Base-by-base conservation (phyloP, 1,140 invertebrate species). In the Acromyrmex heyeri region DNA sequence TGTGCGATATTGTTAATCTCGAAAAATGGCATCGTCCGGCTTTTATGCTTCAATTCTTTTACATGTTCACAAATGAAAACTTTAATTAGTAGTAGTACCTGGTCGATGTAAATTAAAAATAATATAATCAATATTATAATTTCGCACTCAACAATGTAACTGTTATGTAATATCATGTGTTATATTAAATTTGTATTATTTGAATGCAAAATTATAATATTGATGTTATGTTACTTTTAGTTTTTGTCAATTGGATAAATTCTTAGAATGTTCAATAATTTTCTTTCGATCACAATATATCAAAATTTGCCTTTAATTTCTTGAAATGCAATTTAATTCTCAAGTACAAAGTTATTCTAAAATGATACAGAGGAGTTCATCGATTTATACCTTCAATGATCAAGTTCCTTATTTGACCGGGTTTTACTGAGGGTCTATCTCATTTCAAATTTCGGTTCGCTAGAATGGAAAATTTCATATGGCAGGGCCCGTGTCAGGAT, bases 381-480 rank as follows among this genome's bases (percentile, higher is more conserved):
- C 38, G 44, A 38, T 67, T 78, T 53, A 65, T 16, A 50, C 3
- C 21, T 34, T 79, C 21, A 8, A 6, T 38, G 14, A 79, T 69
- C 30, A 79, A 67, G 16, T 67, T 53, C 7, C 27, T n/a, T 24
- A 34, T 69, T 30, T 38, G 48, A 18, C 14, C 30, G 48, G 48
- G 5, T 67, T 69, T 38, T 38, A 21, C 27, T 21, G 62, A 24
- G 30, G n/a, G 8, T 30, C 12, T 75, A 75, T 62, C 44, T 24
- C 57, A 61, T 73, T 73, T 83, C 24, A n/a, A 30, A 69, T 83
- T 75, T 50, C 55, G 27, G 69, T 48, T 62, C 50, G 69, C 69
- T 44, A 44, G 30, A 24, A 16, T 18, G 69, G 55, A 61, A 64
- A 62, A 83, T 83, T 83, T 83, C 79, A 83, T 83, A 83, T 75